Percentiles rank a stretch among this genome's conserved stretches.
phyloP scores from a whole-genome alignment of 2,113 vertebrate species.

The Ia io region DNA sequence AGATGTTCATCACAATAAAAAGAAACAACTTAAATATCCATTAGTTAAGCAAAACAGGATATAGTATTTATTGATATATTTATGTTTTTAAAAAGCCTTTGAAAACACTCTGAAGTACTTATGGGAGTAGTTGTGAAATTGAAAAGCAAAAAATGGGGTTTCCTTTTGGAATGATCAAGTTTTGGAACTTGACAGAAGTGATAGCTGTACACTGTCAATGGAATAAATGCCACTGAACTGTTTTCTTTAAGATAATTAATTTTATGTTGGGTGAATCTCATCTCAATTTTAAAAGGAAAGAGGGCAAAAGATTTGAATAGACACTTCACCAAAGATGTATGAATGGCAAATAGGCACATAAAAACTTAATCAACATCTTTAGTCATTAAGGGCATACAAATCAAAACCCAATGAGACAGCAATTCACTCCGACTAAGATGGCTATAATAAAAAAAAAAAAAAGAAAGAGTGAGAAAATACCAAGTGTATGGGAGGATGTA shows the following conservation, averaged over 20 bases:
- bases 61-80: background rate
- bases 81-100: background rate
- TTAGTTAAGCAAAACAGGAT: background rate
- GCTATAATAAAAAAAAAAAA: background rate
- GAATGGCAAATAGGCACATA: background rate
- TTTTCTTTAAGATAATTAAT: background rate
- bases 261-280: background rate
- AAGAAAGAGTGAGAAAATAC: background rate
- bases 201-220: background rate
- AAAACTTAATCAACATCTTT: background rate
- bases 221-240: background rate
- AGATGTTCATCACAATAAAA: constrained; percentile 2
- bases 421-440: background rate
- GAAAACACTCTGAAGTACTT: background rate
- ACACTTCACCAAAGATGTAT: background rate
- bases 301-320: background rate
- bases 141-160: background rate
- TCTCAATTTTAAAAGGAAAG: background rate
- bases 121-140: background rate
- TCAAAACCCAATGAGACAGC: background rate
- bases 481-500: background rate
- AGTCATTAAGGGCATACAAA: background rate
- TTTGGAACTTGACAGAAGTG: background rate
- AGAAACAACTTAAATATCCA: background rate
- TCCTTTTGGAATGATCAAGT: background rate